Conservation (phyloP, 1,140 invertebrate species). For the Caenorhabditis briggsae region DNA sequence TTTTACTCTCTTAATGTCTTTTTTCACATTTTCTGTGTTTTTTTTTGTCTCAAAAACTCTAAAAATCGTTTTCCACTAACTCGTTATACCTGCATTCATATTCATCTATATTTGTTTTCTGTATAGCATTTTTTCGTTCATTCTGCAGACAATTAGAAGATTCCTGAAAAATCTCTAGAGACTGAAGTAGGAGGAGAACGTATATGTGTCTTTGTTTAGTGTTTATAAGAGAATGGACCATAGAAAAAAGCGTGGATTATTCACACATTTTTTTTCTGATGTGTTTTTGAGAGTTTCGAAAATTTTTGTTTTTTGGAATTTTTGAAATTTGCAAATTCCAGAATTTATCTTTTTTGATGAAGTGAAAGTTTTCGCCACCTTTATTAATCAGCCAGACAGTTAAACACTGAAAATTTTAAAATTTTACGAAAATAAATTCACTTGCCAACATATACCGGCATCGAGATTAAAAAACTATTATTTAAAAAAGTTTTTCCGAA, state of each 20-base stretch:
- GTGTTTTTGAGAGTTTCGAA: neutral
- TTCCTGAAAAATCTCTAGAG: constrained; percentile 28
- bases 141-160: neutral
- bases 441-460: no score
- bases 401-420: no score
- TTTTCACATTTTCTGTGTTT: neutral
- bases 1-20: neutral
- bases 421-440: no score
- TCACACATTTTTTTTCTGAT: constrained; percentile 21
- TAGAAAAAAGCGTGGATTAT: neutral
- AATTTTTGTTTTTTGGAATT: neutral
- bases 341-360: no score
- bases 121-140: neutral
- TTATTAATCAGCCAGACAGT: no score
- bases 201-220: neutral
- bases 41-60: neutral
- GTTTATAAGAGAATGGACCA: constrained; percentile 9
- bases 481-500: no score
- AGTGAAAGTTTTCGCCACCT: no score
- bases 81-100: neutral
- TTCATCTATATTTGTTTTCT: neutral
- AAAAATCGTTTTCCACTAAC: neutral
- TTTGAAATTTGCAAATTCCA: no score
- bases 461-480: no score
- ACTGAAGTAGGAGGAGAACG: neutral